Evolutionary conservation across 2,888 invertebrate species (phyloP), one percentile per base, ranked within the genome.

Genomic region (Campoletis raptor): DNA sequence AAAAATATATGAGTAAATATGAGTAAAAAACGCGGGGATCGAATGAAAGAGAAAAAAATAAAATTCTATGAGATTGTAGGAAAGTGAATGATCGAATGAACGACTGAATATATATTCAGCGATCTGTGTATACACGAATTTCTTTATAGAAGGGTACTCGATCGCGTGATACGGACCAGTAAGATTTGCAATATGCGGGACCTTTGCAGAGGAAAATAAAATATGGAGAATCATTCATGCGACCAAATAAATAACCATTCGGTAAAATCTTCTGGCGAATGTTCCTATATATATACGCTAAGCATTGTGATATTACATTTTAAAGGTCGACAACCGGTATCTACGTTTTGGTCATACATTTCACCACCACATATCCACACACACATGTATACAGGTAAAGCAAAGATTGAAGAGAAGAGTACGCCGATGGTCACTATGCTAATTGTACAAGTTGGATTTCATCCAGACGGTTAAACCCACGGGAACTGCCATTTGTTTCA

Each of bases 401-500:
- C 74, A 37, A 69, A 85, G 37, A 42, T 30, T 66, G 64, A 74
- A 54, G 57, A 42, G 45, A 81, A 69, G 52, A 73, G 81, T 76
- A 86, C 78, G 85, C 81, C 80, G 80, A 83, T 73, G 79, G 87
- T 61, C 64, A 66, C 76, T 84, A 88, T 88, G 87, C 86, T 89
- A 89, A 89, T 89, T 87, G 84, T 48, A 81, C 86, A 85, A 88
- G 88, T 80, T 86, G 78, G 78, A 84, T 88, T 86, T 24, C 67
- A 52, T 85, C 48, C 85, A 40, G 83, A 72, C 73, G 83, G 77
- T 66, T 72, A 77, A 81, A 85, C 81, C 67, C 87, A 72, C 77
- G 85, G 83, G 86, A 87, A 76, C 78, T 82, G 76, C 85, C 86
- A 89, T 89, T 89, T 87, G 87, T 87, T 87, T 87, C 87, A 87